Evolutionary conservation across 1,140 invertebrate genomes (phyloP).

Genomic region (Heliconius hewitsoni): DNA sequence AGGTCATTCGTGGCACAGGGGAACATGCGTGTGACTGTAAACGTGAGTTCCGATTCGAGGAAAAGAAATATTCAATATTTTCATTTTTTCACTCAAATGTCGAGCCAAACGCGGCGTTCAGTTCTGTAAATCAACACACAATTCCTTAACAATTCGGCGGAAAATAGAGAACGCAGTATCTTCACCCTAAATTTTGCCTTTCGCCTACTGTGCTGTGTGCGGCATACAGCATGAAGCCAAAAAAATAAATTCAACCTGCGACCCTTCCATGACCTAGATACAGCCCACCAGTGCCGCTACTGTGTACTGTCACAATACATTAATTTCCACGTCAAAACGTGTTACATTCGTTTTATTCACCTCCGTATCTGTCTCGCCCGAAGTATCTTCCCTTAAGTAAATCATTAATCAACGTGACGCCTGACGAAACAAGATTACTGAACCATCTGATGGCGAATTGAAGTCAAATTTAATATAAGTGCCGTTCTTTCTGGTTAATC

Average conservation of each 20-base stretch:
- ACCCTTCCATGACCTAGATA: background rate
- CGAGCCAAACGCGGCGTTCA: no score
- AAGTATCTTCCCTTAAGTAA: background rate
- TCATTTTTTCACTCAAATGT: no score
- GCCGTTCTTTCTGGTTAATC: background rate
- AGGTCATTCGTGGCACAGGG: no score
- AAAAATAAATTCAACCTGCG: background rate
- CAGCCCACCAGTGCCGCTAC: background rate
- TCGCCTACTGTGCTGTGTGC: no score
- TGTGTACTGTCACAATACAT: background rate
- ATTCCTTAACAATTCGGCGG: no score
- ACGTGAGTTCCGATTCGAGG: no score
- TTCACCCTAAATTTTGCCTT: no score
- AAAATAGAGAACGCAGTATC: no score
- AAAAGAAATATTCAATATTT: no score
- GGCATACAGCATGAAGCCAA: no score
- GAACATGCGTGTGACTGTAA: no score
- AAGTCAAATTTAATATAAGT: background rate
- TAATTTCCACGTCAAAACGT: background rate
- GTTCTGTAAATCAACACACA: no score
- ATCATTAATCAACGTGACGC: conserved; percentile 2
- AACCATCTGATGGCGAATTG: background rate
- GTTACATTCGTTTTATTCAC: conserved; percentile 9
- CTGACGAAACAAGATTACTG: conserved; percentile 1
- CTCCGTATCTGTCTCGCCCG: background rate